A percentile compares a stretch with the other conserved stretches of the same genome.
Evolutionary conservation across 2,113 vertebrate genomes (phyloP).

Genomic region (Gambusia holbrooki): DNA sequence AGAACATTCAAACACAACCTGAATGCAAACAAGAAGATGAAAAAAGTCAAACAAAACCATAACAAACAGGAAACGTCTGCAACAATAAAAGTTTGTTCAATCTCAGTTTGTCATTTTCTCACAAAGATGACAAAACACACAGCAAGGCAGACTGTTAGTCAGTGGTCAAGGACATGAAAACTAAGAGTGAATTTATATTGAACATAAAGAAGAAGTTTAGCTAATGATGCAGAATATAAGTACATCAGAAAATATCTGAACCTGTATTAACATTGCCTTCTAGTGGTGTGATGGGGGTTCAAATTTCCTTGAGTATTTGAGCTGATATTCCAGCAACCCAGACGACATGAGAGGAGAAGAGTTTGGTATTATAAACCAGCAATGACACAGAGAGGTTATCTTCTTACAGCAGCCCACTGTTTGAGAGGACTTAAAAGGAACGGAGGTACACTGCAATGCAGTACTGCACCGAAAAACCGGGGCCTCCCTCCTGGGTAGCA

Average conservation of each 20-base stretch:
- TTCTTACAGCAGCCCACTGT: constrained; percentile 36
- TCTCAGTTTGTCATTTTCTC: constrained; percentile 3
- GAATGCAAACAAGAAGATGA: background rate
- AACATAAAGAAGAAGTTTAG: background rate
- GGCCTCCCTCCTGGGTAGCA: constrained; percentile 31
- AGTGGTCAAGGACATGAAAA: constrained; percentile 38
- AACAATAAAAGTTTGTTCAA: background rate
- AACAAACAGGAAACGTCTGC: background rate
- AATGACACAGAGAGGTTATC: constrained; percentile 56
- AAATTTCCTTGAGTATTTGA: constrained; percentile 16
- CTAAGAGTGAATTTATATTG: constrained; percentile 17
- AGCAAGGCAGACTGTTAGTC: constrained; percentile 16
- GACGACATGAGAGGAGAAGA: constrained; percentile 26
- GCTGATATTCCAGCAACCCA: constrained; percentile 21
- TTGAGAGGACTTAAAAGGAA: constrained; percentile 34
- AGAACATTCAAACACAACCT: background rate
- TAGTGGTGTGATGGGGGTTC: constrained; percentile 20
- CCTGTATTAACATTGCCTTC: constrained; percentile 22
- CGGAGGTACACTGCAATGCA: constrained; percentile 62
- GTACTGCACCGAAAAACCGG: constrained; percentile 27
- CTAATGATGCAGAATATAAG: constrained; percentile 17
- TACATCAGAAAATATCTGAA: background rate
- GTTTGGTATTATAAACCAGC: constrained; percentile 38
- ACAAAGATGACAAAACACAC: constrained; percentile 23
- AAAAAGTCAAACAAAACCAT: background rate